phyloP scores from a whole-genome alignment of 1,140 invertebrate genomes.

The Saccostrea cuccullata region DNA sequence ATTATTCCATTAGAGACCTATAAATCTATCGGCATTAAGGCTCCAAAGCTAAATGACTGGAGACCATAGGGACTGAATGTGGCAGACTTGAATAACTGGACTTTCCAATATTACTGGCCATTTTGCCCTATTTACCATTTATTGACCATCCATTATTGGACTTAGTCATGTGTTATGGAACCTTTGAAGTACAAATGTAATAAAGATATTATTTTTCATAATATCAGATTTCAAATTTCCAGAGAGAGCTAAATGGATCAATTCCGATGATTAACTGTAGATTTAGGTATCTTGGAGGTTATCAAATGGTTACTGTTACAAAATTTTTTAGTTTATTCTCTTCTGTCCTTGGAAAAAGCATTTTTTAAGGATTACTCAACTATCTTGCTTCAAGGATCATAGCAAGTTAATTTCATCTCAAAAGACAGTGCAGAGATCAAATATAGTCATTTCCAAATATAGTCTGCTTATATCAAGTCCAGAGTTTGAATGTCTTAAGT shows the following conservation, averaged over 20 bases:
- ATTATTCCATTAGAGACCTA: background rate
- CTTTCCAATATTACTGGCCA: background rate
- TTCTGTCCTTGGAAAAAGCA: background rate
- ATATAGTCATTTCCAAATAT: slow-evolving; percentile 1
- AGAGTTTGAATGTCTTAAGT: slow-evolving; percentile 21
- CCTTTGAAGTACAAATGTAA: slow-evolving; percentile 21
- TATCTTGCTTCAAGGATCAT: background rate
- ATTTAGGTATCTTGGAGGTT: background rate
- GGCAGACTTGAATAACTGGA: background rate
- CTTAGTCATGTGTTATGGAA: slow-evolving; percentile 8
- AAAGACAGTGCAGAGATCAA: background rate
- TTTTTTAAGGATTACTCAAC: background rate
- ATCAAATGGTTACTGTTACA: background rate
- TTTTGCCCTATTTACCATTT: slow-evolving; percentile 18
- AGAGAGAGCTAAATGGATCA: background rate
- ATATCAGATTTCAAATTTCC: slow-evolving; percentile 27
- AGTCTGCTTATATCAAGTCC: background rate
- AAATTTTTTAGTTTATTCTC: background rate
- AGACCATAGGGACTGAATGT: background rate
- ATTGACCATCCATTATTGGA: background rate
- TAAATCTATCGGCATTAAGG: background rate
- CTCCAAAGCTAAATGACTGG: background rate
- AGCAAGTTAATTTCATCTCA: background rate
- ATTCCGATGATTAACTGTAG: background rate
- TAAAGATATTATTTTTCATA: background rate